Conservation (phyloP, 2,888 invertebrate genomes). For the Nephrotoma flavescens region DNA sequence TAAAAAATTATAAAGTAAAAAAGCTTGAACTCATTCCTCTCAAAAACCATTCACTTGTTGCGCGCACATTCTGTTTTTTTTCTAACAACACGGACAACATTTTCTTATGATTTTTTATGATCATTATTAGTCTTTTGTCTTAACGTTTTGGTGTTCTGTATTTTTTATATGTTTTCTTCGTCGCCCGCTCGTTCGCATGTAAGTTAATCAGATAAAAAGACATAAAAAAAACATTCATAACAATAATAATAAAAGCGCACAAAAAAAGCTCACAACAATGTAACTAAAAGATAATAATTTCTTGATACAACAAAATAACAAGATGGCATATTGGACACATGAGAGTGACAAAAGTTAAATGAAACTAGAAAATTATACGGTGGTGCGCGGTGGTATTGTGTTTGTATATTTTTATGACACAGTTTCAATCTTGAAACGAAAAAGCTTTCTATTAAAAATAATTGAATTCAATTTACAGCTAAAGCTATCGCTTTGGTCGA, state of each 20-base stretch:
- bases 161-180: background rate
- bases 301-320: background rate
- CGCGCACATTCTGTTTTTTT: background rate
- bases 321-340: background rate
- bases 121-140: background rate
- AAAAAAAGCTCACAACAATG: background rate
- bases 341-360: background rate
- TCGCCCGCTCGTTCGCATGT: background rate
- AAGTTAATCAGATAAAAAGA: background rate
- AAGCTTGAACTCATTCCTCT: background rate
- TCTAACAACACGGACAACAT: background rate
- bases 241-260: background rate
- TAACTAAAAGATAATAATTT: background rate
- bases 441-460: background rate
- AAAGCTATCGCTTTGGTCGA: background rate
- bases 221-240: background rate
- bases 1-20: background rate
- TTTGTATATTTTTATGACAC: background rate
- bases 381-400: background rate
- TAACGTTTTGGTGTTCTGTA: background rate
- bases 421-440: background rate
- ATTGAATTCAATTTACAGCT: background rate
- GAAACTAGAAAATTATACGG: background rate
- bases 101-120: background rate
- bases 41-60: background rate